Evolutionary conservation across 2,797 vertebrate species (phyloP).

Genomic region (Acestrorhynchus altus): DNA sequence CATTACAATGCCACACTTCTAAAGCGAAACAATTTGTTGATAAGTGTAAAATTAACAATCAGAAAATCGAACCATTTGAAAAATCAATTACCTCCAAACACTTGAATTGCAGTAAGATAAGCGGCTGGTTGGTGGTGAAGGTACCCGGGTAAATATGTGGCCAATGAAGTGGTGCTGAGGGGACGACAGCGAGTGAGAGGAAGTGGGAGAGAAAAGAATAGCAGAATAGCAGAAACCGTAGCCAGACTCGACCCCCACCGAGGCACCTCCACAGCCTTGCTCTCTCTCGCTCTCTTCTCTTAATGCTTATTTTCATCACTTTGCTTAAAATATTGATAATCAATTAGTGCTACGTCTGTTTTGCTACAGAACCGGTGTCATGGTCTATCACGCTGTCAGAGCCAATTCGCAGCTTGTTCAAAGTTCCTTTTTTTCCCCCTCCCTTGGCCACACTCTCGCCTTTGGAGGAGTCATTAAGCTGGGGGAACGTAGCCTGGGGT

Average conservation of each 20-base stretch:
- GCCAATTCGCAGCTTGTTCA: slow-evolving; percentile 95
- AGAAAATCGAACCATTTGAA: too few species aligned
- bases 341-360: slow-evolving; percentile 99
- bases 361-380: slow-evolving; percentile 97
- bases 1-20: too few species aligned
- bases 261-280: slow-evolving; percentile 55
- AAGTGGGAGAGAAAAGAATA: slow-evolving; percentile 41
- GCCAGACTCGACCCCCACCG: not conserved
- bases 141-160: not conserved
- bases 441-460: slow-evolving; percentile 62
- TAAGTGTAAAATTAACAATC: too few species aligned
- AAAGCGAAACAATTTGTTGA: too few species aligned
- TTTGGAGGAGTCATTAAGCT: slow-evolving; percentile 90
- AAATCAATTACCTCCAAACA: not conserved
- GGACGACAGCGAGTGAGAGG: slow-evolving; percentile 30
- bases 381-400: slow-evolving; percentile 96
- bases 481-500: slow-evolving; percentile 93
- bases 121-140: not conserved
- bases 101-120: not conserved
- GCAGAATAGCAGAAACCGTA: slow-evolving; percentile 31
- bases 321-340: slow-evolving; percentile 99
- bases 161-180: not conserved
- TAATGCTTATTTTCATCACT: slow-evolving; percentile 99
- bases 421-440: slow-evolving; percentile 81
- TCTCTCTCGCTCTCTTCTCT: slow-evolving; percentile 79